Conservation (phyloP, 2,888 invertebrate genomes). For the Campoletis raptor region DNA sequence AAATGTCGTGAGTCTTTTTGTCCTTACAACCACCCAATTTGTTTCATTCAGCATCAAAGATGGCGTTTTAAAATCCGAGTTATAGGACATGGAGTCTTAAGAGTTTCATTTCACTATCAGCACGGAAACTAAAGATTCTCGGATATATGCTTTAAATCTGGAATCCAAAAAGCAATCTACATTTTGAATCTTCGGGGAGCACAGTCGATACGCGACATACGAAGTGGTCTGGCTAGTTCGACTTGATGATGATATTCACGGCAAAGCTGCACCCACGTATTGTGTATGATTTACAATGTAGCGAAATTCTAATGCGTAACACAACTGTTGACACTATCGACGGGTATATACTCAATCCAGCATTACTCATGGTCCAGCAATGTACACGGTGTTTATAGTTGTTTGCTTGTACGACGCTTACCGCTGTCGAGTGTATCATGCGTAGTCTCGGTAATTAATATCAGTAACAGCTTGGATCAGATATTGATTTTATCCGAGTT, state of each 20-base stretch:
- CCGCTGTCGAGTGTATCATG: neutral
- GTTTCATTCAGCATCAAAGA: neutral
- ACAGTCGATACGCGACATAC: slow-evolving; percentile 2
- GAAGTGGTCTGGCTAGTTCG: neutral
- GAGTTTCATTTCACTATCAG: neutral
- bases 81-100: no score
- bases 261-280: neutral
- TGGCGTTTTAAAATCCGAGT: neutral
- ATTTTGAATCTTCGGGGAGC: neutral
- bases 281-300: neutral
- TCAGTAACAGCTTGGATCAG: neutral
- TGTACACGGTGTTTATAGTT: slow-evolving; percentile 6
- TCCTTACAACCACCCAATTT: no score
- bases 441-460: neutral
- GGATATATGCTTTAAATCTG: neutral
- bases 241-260: slow-evolving; percentile 27
- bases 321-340: slow-evolving; percentile 8
- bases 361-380: slow-evolving; percentile 37
- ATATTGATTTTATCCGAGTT: neutral
- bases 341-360: neutral
- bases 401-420: slow-evolving; percentile 2
- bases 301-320: slow-evolving; percentile 7
- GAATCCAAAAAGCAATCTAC: slow-evolving; percentile 6
- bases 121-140: slow-evolving; percentile 1
- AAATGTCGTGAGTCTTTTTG: no score